A percentile compares a stretch with the other conserved stretches of the same genome.
Conservation (phyloP, 2,113 vertebrate species). For the Gasterosteus aculeatus region DNA sequence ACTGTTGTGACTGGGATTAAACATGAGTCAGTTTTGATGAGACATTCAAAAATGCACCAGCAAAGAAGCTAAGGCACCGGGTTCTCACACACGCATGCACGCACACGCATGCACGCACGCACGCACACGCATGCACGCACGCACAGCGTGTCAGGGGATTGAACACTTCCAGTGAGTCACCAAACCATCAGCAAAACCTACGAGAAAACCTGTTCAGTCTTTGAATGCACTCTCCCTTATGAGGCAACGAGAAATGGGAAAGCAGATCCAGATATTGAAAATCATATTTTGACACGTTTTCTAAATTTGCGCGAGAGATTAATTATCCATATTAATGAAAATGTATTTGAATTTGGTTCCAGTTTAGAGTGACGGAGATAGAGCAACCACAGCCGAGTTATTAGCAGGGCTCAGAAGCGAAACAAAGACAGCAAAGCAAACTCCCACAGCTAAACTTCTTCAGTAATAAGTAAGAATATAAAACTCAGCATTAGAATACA, state of each 20-base stretch:
- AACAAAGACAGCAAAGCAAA: constrained; percentile 38
- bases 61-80: constrained; percentile 57
- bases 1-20: neutral
- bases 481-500: constrained; percentile 19
- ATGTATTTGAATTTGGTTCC: neutral
- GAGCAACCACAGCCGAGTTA: neutral
- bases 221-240: neutral
- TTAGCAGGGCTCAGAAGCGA: constrained; percentile 8
- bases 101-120: too few relatives aligned
- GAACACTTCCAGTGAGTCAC: neutral
- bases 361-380: neutral
- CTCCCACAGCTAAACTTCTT: constrained; percentile 43
- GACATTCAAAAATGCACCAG: constrained; percentile 7
- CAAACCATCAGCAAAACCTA: constrained; percentile 15
- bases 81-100: neutral
- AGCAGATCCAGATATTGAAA: neutral
- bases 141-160: neutral
- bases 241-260: constrained; percentile 7
- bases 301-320: neutral
- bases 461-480: constrained; percentile 24
- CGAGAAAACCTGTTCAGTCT: neutral
- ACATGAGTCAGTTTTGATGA: neutral
- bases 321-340: neutral
- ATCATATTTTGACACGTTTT: neutral
- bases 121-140: neutral